These are phyloP conservation scores for Meteorus cinctellus DNA, from an alignment of 2,888 invertebrate genomes.

Conservation along the genomic window DNA sequence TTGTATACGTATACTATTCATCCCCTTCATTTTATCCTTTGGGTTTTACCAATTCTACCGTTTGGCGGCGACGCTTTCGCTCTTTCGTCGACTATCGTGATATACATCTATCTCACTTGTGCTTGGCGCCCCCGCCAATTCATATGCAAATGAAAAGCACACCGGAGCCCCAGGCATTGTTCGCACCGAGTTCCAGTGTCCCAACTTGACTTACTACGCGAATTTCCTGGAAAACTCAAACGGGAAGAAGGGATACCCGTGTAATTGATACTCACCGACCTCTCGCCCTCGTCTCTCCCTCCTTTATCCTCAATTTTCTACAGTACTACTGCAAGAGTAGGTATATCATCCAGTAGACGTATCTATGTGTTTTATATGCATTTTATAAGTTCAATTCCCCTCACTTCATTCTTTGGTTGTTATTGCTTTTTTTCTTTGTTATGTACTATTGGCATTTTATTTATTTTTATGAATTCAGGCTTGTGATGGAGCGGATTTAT, in stretches of 20 bases:
- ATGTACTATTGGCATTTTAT: too few species aligned
- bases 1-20: slow-evolving; percentile 8
- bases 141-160: slow-evolving; percentile 72
- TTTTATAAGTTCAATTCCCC: background rate
- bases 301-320: background rate
- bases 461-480: too few species aligned
- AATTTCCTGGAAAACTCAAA: slow-evolving; percentile 71
- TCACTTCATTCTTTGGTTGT: background rate
- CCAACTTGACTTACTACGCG: slow-evolving; percentile 70
- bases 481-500: too few species aligned
- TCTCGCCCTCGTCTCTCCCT: background rate
- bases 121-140: slow-evolving; percentile 61
- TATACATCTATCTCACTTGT: slow-evolving; percentile 45
- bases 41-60: slow-evolving; percentile 29
- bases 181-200: slow-evolving; percentile 65
- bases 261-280: slow-evolving; percentile 69
- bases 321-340: background rate
- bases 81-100: slow-evolving; percentile 26
- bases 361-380: background rate
- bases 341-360: background rate
- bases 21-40: slow-evolving; percentile 21
- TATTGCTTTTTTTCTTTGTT: background rate
- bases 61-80: slow-evolving; percentile 20
- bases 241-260: slow-evolving; percentile 59
- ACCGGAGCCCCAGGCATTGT: slow-evolving; percentile 66